Percentiles rank a stretch among this genome's conserved stretches.
Evolutionary conservation across 2,113 vertebrate species (phyloP).

Genomic region (Abramis brama): DNA sequence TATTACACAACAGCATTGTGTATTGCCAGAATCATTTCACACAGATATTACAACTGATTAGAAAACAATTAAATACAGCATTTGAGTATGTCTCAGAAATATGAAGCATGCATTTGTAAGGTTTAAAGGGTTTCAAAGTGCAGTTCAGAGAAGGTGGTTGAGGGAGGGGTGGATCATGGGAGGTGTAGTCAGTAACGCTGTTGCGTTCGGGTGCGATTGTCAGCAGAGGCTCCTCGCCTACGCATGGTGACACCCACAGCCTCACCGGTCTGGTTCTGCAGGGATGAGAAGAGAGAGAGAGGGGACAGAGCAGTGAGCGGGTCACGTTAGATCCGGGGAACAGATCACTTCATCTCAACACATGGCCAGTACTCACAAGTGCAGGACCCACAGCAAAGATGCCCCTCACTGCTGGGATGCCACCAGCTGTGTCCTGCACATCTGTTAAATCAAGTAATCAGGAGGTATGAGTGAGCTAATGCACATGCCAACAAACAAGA

Average conservation of each 20-base stretch:
- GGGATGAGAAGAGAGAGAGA: conserved; percentile 39
- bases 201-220: conserved; percentile 57
- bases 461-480: not conserved
- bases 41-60: not conserved
- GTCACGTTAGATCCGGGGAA: not conserved
- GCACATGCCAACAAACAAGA: not conserved
- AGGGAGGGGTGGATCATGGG: conserved; percentile 39
- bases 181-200: conserved; percentile 70
- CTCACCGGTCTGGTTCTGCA: conserved; percentile 59
- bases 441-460: conserved; percentile 72
- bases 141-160: not conserved
- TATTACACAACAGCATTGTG: not conserved
- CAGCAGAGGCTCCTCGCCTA: conserved; percentile 62
- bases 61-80: not conserved
- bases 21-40: conserved; percentile 1
- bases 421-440: conserved; percentile 76
- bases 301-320: not conserved
- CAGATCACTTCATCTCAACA: not conserved
- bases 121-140: conserved; percentile 12
- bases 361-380: conserved; percentile 76
- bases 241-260: conserved; percentile 44
- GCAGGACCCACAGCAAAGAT: conserved; percentile 67
- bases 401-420: conserved; percentile 68
- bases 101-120: conserved; percentile 40
- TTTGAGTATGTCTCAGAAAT: not conserved